Evolutionary conservation across 2,113 vertebrate genomes (phyloP), one percentile per base, ranked within the genome.

Genomic region (Porphyrio hochstetteri): DNA sequence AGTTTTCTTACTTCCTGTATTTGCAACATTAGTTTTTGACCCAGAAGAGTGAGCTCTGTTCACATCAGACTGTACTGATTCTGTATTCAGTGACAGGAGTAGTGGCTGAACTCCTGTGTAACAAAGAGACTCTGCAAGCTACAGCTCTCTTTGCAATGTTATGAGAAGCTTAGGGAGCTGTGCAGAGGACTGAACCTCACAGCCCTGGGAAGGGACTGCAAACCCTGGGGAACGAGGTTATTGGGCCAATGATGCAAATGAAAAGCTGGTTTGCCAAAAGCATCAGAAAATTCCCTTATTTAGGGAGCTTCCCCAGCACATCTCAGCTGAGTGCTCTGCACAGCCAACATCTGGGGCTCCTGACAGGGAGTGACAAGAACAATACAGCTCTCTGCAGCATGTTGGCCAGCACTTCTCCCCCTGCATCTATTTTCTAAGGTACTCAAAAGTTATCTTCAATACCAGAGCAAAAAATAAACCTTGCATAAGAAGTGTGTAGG

Each of bases 401-500:
- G 27, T 0, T 82, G 83, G 46, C 40, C 84, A 93, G 56, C 50
- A 81, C 42, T 67, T 29, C 14, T 31, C 65, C 71, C 23, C 36
- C 21, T 64, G 36, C 35, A 77, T 38, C 33, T 71, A 11, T 57
- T 75, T 88, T 52, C 48, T 92, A 29, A 94, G 60, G 33, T 33
- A 71, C 10, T 90, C 25, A n/a, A 79, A 81, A 18, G 35, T 24
- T 71, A 78, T 28, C 38, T 75, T 90, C 64, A 65, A 61, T 1
- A 82, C 21, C 53, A 68, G 61, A 88, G 12, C 33, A 27, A 90
- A 38, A 61, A 94, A 88, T 71, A 96, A 84, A n/a, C 11, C 48
- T 36, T 68, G 69, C 69, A 27, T 88, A 90, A 86, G 76, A 95
- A 96, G 29, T 36, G 36, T 48, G 74, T 82, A 88, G 86, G 77